Percentiles rank a stretch among this genome's conserved stretches.
Evolutionary conservation across 2,113 vertebrate genomes (phyloP).

Genomic region (Triplophysa dalaica): DNA sequence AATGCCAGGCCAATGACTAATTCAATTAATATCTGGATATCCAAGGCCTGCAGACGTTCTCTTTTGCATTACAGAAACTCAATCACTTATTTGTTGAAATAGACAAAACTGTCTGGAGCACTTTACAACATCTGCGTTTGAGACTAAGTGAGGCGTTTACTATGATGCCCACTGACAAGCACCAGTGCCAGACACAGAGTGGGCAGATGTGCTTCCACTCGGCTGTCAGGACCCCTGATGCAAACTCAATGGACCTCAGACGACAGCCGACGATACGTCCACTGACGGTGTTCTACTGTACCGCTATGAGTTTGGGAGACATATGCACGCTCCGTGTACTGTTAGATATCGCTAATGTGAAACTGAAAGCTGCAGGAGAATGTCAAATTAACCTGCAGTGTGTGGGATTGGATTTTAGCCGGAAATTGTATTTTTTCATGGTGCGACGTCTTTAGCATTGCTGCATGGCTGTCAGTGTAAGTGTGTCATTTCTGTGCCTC

Average conservation of each 20-base stretch:
- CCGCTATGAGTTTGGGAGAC: constrained; percentile 4
- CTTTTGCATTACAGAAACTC: not conserved
- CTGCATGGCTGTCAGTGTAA: not conserved
- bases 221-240: constrained; percentile 36
- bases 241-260: constrained; percentile 39
- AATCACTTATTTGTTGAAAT: constrained; percentile 24
- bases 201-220: constrained; percentile 35
- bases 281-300: not conserved
- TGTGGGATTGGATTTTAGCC: not conserved
- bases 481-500: no score
- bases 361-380: not conserved
- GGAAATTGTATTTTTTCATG: not conserved
- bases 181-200: constrained; percentile 38
- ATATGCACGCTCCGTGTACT: not conserved
- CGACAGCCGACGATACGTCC: constrained; percentile 14
- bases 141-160: constrained; percentile 39
- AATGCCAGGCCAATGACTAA: not conserved
- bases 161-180: constrained; percentile 45
- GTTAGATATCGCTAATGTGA: constrained; percentile 8
- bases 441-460: not conserved
- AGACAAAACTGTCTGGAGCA: constrained; percentile 33
- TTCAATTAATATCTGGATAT: not conserved
- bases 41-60: constrained; percentile 3
- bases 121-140: constrained; percentile 43
- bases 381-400: not conserved